phyloP scores from a whole-genome alignment of 2,797 vertebrate species.

The Balearica regulorum region DNA sequence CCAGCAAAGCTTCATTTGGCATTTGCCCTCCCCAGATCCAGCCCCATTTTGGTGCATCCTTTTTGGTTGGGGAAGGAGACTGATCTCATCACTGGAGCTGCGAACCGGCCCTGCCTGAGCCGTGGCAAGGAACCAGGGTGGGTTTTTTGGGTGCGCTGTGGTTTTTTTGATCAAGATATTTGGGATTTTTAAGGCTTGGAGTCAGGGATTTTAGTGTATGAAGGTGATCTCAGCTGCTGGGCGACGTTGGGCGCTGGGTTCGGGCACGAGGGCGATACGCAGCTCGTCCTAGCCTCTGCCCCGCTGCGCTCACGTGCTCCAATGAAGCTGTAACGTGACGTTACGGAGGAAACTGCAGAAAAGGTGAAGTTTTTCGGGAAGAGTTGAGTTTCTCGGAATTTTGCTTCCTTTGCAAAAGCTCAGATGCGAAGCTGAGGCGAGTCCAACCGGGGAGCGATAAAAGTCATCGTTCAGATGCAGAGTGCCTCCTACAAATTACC shows the following conservation, averaged over 20 bases:
- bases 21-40: background rate
- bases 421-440: background rate
- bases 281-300: background rate
- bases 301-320: rapidly evolving
- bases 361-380: background rate
- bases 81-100: rapidly evolving
- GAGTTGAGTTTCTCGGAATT: background rate
- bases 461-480: background rate
- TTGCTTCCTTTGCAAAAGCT: background rate
- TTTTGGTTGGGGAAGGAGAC: rapidly evolving
- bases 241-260: rapidly evolving
- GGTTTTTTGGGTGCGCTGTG: rapidly evolving
- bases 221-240: background rate
- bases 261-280: rapidly evolving
- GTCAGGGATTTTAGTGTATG: rapidly evolving
- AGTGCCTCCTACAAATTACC: background rate
- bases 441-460: rapidly evolving
- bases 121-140: background rate
- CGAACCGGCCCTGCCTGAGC: background rate
- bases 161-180: background rate
- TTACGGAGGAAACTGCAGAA: rapidly evolving
- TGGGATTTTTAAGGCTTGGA: background rate
- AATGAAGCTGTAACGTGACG: rapidly evolving
- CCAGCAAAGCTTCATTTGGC: background rate
- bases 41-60: rapidly evolving